Percentiles rank a stretch among this genome's conserved stretches.
phyloP scores from a whole-genome alignment of 2,797 vertebrate species.

The Toxotes lorentzi region DNA sequence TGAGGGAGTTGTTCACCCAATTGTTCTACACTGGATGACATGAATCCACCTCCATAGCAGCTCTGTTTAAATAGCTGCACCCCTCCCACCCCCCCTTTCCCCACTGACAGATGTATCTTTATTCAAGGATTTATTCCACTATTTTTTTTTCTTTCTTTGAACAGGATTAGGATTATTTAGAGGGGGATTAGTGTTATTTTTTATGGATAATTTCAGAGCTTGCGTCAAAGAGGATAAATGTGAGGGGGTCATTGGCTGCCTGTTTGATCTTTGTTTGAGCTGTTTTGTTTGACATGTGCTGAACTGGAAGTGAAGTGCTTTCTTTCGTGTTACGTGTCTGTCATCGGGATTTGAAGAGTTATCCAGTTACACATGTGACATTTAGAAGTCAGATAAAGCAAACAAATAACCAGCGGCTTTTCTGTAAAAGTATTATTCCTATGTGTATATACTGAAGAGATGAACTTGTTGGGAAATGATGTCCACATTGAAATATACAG shows the following conservation, averaged over 20 bases:
- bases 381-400: slow-evolving; percentile 1
- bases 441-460: too few species aligned
- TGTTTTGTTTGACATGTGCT: slow-evolving; percentile 42
- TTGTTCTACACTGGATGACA: slow-evolving; percentile 86
- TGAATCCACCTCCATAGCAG: slow-evolving; percentile 83
- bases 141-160: slow-evolving; percentile 62
- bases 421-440: neutral
- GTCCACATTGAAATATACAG: too few species aligned
- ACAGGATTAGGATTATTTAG: slow-evolving; percentile 82
- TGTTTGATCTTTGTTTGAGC: slow-evolving; percentile 61
- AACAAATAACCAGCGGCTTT: neutral
- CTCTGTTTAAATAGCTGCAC: slow-evolving; percentile 86
- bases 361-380: slow-evolving; percentile 6
- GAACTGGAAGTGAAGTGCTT: slow-evolving; percentile 23
- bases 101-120: slow-evolving; percentile 89
- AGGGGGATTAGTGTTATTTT: slow-evolving; percentile 78
- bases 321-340: neutral
- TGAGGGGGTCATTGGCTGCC: slow-evolving; percentile 46
- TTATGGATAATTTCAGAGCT: slow-evolving; percentile 70
- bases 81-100: slow-evolving; percentile 53
- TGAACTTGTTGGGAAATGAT: too few species aligned
- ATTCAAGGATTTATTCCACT: slow-evolving; percentile 82
- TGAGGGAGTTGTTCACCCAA: slow-evolving; percentile 88
- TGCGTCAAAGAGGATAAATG: slow-evolving; percentile 54
- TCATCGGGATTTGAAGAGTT: slow-evolving; percentile 26